phyloP scores from a whole-genome alignment of 37 sponge, comb jelly and placozoan genomes.

The Aphrocallistes beatrix region DNA sequence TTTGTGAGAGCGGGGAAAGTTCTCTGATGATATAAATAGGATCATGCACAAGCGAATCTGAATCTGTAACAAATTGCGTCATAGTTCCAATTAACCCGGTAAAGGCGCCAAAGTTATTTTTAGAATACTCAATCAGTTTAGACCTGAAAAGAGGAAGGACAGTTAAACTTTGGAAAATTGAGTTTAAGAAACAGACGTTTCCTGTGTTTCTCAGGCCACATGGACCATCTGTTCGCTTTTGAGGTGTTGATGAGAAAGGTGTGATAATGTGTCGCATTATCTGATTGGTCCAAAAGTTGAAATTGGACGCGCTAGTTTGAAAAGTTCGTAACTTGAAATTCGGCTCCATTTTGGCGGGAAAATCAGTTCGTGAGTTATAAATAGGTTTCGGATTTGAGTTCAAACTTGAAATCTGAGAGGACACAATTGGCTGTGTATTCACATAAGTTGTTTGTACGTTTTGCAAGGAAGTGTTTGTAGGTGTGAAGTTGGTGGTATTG shows the following conservation, averaged over 20 bases:
- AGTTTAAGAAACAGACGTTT: constrained; percentile 11
- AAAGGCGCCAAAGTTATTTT: not conserved
- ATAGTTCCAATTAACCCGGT: not conserved
- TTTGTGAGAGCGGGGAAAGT: not conserved
- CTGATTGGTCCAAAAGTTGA: constrained; percentile 6
- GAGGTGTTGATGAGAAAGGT: not conserved
- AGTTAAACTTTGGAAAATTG: constrained; percentile 5
- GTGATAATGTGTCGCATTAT: constrained; percentile 15
- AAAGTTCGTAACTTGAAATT: not conserved
- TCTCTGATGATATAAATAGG: not conserved
- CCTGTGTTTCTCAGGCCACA: not conserved
- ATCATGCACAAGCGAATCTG: not conserved
- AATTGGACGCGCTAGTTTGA: not conserved
- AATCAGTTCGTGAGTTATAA: too few relatives aligned
- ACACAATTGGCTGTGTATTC: too few relatives aligned
- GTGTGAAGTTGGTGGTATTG: too few relatives aligned
- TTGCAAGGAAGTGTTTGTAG: too few relatives aligned
- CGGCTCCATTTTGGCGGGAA: too few relatives aligned
- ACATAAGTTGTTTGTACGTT: too few relatives aligned
- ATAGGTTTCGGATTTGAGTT: too few relatives aligned
- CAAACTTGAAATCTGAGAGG: too few relatives aligned
- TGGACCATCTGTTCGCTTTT: not conserved
- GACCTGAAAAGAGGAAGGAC: not conserved
- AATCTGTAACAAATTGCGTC: not conserved
- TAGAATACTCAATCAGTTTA: not conserved